Evolutionary conservation across 2,888 invertebrate genomes (phyloP), one percentile per base, ranked within the genome.

Genomic region (Eristalinus aeneus): DNA sequence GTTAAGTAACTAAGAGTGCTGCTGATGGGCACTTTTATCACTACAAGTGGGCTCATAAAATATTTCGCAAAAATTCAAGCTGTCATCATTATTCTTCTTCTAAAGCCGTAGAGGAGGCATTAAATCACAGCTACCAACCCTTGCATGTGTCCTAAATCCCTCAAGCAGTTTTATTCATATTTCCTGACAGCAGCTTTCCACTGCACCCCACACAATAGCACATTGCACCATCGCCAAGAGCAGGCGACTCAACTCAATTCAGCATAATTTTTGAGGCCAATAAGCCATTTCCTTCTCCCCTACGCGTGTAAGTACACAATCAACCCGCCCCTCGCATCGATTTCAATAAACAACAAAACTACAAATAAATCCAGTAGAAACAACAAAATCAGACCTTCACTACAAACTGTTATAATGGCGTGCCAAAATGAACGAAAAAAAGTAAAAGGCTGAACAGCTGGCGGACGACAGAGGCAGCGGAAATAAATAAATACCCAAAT

Each of bases 401-500:
- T 54, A 56, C 73, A 80, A 79, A 73, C 73, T 67, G 61, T 36
- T 79, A 61, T 73, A 73, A 73, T 79, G 56, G 79, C 79, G 73
- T 80, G 79, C 79, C 68, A 80, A 80, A 68, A 77, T 39, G 22
- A 6, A 23, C 22, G 23, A 27, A 58, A 76, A 68, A 76, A 32
- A 8, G 2, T n/a, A 16, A 16, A 46, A 46, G 16, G 8, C 46
- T 16, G 16, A 16, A 4, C 3, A 12, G 39, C 12, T 0, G 34
- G 34, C 8, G 1, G 34, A 34, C 34, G 10, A 60, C 5, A 12
- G 32, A 12, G 23, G 39, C 16, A 16, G 11, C 53, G 36, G 27
- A 23, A 63, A 73, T 32, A 64, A 63, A 65, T 68, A 68, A 79
- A 79, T 80, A 80, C 63, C 61, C 73, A 74, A 80, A 68, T 80